Evolutionary conservation across 2,888 invertebrate species (phyloP).

Genomic region (Fragum sueziense): DNA sequence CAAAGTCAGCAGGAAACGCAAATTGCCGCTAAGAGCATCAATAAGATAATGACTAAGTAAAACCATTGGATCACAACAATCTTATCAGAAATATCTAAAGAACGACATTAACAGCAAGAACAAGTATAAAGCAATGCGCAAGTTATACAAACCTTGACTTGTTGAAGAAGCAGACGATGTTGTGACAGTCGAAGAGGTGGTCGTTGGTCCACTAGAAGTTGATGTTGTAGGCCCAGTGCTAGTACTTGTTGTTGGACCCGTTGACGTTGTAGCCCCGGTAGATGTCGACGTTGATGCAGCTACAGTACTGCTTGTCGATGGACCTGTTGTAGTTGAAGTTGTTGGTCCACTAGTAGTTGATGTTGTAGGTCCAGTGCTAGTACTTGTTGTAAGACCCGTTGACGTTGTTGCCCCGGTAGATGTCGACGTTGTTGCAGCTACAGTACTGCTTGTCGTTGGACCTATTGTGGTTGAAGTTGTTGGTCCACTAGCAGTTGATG

Average conservation of each 20-base stretch:
- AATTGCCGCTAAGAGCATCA: too few species aligned
- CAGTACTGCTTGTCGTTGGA: constrained; percentile 2
- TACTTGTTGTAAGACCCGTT: neutral
- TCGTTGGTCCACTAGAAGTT: neutral
- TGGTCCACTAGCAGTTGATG: constrained; percentile 7
- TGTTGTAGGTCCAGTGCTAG: constrained; percentile 16
- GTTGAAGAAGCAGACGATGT: constrained; percentile 6
- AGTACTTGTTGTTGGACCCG: neutral
- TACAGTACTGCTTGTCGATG: constrained; percentile 3
- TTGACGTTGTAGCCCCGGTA: constrained; percentile 10
- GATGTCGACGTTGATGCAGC: neutral
- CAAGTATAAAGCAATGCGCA: too few species aligned
- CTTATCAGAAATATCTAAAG: neutral
- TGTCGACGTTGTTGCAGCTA: constrained; percentile 9
- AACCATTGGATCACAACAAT: neutral
- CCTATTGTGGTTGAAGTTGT: neutral
- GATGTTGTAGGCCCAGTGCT: neutral
- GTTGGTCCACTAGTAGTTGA: constrained; percentile 15
- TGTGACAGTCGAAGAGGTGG: neutral
- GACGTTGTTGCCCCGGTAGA: constrained; percentile 6
- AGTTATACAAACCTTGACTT: too few species aligned
- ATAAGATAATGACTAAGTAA: too few species aligned
- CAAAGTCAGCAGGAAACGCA: too few species aligned
- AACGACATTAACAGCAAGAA: neutral
- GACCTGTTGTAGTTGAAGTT: constrained; percentile 6